Evolutionary conservation across 1,140 invertebrate species (phyloP).

Genomic region (Drosophila tristis): DNA sequence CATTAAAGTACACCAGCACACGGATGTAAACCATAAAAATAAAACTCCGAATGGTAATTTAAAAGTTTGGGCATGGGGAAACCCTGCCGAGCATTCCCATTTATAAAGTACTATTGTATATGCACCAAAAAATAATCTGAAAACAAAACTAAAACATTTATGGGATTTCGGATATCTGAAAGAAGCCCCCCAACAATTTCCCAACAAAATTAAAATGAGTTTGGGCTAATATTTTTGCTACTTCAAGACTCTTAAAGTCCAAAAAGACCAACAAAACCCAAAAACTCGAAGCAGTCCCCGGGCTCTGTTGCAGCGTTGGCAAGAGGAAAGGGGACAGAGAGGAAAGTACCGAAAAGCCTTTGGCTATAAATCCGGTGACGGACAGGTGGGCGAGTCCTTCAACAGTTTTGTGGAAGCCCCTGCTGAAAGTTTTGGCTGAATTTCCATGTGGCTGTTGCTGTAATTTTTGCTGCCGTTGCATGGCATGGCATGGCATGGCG

Average conservation of each 20-base stretch:
- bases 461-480: conserved; percentile 38
- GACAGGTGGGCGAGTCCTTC: conserved; percentile 36
- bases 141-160: conserved; percentile 19
- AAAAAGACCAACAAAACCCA: conserved; percentile 14
- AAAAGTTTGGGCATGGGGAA: too few relatives aligned
- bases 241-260: conserved; percentile 32
- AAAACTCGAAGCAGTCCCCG: conserved; percentile 18
- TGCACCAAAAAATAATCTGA: too few relatives aligned
- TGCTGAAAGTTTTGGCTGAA: conserved; percentile 18
- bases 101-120: too few relatives aligned
- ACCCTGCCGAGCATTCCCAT: too few relatives aligned
- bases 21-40: too few relatives aligned
- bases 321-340: not conserved
- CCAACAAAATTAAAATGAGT: not conserved
- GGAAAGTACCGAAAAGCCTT: conserved; percentile 15
- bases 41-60: too few relatives aligned
- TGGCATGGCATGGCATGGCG: conserved; percentile 11
- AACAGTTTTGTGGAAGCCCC: conserved; percentile 19
- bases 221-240: conserved; percentile 33
- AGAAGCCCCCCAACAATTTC: conserved; percentile 21
- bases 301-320: not conserved
- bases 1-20: not conserved
- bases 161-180: conserved; percentile 15
- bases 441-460: conserved; percentile 19
- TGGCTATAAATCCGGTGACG: conserved; percentile 47